Base-by-base conservation (phyloP, 2,888 invertebrate species). In the Thymelicus lineola region DNA sequence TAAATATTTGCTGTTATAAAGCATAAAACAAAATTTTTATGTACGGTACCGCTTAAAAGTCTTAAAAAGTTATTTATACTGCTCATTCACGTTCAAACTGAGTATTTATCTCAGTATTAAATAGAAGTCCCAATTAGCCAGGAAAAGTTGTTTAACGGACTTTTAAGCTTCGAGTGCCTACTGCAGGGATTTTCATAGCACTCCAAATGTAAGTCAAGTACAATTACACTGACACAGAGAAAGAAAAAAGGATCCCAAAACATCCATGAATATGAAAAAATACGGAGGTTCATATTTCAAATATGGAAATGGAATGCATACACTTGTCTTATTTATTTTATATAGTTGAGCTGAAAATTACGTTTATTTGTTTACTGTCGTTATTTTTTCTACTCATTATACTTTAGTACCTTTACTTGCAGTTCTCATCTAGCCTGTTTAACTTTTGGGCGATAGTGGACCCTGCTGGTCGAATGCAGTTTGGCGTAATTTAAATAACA, bases 161-260 rank as follows among this genome's bases (percentile, higher is more conserved):
- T 70, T 70, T 70, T 70, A 60, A 65, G 38, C 59, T 59, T 59
- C 59, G 53, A 65, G 59, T 45, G 9, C 42, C 12, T 42, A 42
- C 67, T 60, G 70, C 70, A 60, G 70, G 60, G 53, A 50, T 70
- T 70, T 53, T 60, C 38, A 70, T 63, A 53, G 70, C 70, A 15
- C 64, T 70, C 45, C 53, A 65, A 65, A 70, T 60, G 60, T 70
- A 65, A 70, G 70, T 65, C 69, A 70, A 70, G 69, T 59, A 42
- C 69, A 58, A 58, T 69, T 57, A 55, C 57, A 69, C 64, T 63
- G 69, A 70, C 69, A 70, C 69, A 64, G 69, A 64, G 64, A 50
- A 59, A 15, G 38, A 38, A 64, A 64, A 36, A 45, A 59, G n/a
- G 63, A 50, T 69, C 63, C 63, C 58, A 38, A 57, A 36, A 48